Conservation (phyloP, 2,113 vertebrate species). For the Geococcyx californianus region DNA sequence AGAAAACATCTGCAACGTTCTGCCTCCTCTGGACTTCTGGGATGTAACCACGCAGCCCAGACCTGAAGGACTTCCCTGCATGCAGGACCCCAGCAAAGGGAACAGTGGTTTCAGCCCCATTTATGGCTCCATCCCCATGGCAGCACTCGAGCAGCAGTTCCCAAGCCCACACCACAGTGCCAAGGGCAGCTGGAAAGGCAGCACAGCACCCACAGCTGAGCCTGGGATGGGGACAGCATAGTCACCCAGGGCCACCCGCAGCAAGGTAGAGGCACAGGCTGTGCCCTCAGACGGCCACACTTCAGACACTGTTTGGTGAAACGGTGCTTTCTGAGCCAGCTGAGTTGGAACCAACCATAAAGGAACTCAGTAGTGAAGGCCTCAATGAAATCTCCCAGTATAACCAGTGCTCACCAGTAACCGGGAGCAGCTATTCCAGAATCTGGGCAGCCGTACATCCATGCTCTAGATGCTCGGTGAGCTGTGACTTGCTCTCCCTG, state of each 20-base stretch:
- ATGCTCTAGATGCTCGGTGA: rapidly evolving
- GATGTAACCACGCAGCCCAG: rapidly evolving
- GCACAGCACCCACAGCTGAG: neutral
- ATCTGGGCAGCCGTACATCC: rapidly evolving
- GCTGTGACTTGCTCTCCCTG: neutral
- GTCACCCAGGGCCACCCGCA: rapidly evolving
- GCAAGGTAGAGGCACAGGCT: neutral
- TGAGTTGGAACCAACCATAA: neutral
- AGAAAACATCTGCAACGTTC: neutral
- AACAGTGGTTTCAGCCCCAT: neutral
- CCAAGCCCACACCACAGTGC: rapidly evolving
- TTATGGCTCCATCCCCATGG: rapidly evolving
- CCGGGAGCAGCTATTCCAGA: too few relatives aligned
- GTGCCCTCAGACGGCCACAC: neutral
- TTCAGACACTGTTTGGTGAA: neutral
- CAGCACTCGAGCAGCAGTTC: rapidly evolving
- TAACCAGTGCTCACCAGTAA: neutral
- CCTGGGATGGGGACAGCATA: neutral
- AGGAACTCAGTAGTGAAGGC: neutral
- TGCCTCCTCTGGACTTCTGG: neutral
- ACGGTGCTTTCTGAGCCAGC: neutral
- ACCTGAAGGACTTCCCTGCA: rapidly evolving
- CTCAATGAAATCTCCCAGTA: neutral
- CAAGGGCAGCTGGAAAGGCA: rapidly evolving
- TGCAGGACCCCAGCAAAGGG: neutral